Conservation (phyloP, 64 coral and sea anemone species). For the Platygyra sinensis region DNA sequence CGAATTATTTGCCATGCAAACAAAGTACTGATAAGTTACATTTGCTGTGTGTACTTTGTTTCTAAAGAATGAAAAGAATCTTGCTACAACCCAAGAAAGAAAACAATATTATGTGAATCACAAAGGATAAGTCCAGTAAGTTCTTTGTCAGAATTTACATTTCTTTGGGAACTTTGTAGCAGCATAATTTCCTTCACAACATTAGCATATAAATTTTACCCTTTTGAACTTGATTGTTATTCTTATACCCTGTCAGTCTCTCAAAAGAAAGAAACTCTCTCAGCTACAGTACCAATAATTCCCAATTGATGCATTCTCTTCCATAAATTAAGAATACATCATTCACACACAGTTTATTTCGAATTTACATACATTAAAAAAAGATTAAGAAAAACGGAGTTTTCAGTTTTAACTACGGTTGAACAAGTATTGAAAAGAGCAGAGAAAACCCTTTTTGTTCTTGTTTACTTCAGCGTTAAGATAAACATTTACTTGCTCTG, state of each 20-base stretch:
- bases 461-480: constrained; percentile 15
- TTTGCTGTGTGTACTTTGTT: not conserved
- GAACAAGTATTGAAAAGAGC: not conserved
- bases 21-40: not conserved
- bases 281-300: no score
- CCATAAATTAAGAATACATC: not conserved
- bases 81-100: no score
- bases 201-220: no score
- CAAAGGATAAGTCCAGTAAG: no score
- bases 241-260: no score
- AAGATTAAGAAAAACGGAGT: not conserved
- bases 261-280: no score
- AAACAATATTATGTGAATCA: no score
- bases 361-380: not conserved
- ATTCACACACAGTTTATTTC: not conserved
- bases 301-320: no score
- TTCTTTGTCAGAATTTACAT: no score
- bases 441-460: not conserved
- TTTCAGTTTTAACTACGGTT: not conserved
- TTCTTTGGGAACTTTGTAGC: no score
- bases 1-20: not conserved
- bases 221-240: no score
- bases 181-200: no score
- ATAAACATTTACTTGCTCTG: constrained; percentile 19
- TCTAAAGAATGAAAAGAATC: not conserved